A percentile compares a stretch with the other conserved stretches of the same genome.
Evolutionary conservation across 2,888 invertebrate species (phyloP).

Genomic region (Scrobipalpa atriplicella): DNA sequence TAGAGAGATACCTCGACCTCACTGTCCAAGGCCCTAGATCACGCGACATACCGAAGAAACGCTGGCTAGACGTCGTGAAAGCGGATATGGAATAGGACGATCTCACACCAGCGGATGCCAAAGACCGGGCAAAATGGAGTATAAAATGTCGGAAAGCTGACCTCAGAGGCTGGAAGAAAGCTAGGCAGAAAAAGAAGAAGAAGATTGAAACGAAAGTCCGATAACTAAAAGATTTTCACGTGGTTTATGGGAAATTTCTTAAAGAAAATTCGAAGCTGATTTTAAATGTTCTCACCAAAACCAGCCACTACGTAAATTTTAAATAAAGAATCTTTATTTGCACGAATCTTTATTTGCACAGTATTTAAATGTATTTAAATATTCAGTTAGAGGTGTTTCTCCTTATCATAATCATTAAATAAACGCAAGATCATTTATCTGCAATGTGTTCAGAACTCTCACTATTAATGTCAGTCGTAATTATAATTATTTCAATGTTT

Average conservation of each 20-base stretch:
- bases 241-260: background rate
- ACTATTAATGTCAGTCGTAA: background rate
- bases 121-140: no score
- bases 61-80: no score
- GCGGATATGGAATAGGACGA: no score
- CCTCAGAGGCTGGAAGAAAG: no score
- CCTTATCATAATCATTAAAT: slow-evolving; percentile 8
- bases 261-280: no score
- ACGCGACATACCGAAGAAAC: no score
- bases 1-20: no score
- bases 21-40: no score
- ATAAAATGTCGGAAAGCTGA: no score
- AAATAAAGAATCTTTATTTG: background rate
- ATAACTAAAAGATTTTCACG: background rate
- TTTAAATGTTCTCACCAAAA: background rate
- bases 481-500: background rate
- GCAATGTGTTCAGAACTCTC: slow-evolving; percentile 1
- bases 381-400: background rate
- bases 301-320: background rate
- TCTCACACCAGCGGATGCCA: no score
- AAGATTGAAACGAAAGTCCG: slow-evolving; percentile 20
- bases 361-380: slow-evolving; percentile 1
- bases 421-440: slow-evolving; percentile 5
- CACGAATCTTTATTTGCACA: background rate
- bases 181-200: no score